Evolutionary conservation across 2,888 invertebrate genomes (phyloP).

Genomic region (Patella caerulea): DNA sequence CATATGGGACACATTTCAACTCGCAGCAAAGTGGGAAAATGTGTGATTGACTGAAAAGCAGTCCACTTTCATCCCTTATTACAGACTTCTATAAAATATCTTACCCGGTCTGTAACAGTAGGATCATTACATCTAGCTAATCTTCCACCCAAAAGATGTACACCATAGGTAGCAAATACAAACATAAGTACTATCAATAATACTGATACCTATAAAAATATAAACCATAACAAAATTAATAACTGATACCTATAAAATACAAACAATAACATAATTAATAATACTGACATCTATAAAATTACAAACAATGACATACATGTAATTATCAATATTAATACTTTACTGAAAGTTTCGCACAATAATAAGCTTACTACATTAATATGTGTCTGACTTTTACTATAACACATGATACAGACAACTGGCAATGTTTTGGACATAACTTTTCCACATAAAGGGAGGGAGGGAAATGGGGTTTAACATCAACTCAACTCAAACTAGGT

Average conservation of each 20-base stretch:
- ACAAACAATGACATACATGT: neutral
- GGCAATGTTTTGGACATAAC: no score
- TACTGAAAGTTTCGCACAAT: neutral
- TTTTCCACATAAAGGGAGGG: no score
- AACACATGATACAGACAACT: no score
- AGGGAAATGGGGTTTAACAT: no score
- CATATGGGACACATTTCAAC: no score
- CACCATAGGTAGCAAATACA: conserved; percentile 98
- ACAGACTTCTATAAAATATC: neutral
- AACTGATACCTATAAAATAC: conserved; percentile 78
- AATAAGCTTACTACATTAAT: neutral
- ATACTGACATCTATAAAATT: conserved; percentile 85
- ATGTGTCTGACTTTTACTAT: no score
- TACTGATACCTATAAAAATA: conserved; percentile 84
- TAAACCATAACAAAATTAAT: neutral
- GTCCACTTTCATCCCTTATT: no score
- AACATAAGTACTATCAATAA: conserved; percentile 97
- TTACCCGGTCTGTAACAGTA: conserved; percentile 76
- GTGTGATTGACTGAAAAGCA: no score
- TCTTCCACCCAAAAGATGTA: conserved; percentile 96
- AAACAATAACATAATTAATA: conserved; percentile 97
- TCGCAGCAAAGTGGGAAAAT: no score
- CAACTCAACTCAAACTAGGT: no score
- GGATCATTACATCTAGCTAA: conserved; percentile 98
- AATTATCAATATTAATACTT: neutral